Conservation (phyloP, 2,888 invertebrate species). For the Andrena chrysosceles region DNA sequence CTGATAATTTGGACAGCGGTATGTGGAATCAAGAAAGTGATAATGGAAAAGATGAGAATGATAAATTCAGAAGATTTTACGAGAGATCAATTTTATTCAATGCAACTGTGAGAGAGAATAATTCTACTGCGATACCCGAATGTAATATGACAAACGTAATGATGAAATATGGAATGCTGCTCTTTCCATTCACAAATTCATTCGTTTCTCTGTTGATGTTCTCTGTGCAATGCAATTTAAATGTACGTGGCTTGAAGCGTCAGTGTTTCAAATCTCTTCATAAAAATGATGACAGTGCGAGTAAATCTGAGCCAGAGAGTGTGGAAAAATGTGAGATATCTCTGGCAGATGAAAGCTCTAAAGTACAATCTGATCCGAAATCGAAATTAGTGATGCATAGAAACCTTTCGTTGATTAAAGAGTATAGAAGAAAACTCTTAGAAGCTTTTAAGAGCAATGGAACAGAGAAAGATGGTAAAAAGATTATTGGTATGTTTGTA, state of each 20-base stretch:
- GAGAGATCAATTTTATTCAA: conserved; percentile 10
- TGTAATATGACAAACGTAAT: conserved; percentile 73
- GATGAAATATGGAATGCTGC: conserved; percentile 78
- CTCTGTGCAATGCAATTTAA: conserved; percentile 71
- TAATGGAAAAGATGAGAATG: conserved; percentile 20
- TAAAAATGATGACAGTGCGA: not conserved
- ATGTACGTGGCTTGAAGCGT: conserved; percentile 52
- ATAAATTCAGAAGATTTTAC: conserved; percentile 20
- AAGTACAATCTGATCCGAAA: conserved; percentile 11
- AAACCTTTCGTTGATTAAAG: conserved; percentile 9
- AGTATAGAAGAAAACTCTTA: conserved; percentile 18
- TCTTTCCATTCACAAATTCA: conserved; percentile 80
- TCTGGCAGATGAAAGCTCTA: not conserved
- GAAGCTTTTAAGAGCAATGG: conserved; percentile 9
- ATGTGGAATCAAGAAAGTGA: conserved; percentile 19
- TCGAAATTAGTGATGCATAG: conserved; percentile 7
- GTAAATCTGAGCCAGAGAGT: not conserved
- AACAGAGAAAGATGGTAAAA: conserved; percentile 45
- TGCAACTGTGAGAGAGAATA: conserved; percentile 3
- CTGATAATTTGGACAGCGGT: not conserved
- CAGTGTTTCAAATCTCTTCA: conserved; percentile 50
- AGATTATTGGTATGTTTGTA: conserved; percentile 67
- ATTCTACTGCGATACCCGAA: conserved; percentile 20
- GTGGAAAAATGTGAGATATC: not conserved
- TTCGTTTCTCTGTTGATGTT: conserved; percentile 80